Evolutionary conservation across 2,888 invertebrate species (phyloP).

Genomic region (Strigamia crassipes): DNA sequence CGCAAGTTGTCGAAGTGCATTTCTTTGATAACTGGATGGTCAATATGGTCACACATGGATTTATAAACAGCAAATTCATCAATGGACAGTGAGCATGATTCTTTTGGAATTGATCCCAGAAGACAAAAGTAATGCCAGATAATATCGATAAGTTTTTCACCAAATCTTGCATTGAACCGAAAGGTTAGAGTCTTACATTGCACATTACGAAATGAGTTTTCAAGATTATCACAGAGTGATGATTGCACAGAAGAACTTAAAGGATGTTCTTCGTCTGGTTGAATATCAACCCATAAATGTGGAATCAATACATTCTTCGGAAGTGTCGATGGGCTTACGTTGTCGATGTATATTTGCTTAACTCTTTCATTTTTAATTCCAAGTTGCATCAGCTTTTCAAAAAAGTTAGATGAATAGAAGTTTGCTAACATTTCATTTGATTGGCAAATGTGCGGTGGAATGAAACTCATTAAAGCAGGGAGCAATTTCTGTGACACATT

Average conservation of each 20-base stretch:
- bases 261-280: neutral
- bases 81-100: neutral
- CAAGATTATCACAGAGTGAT: neutral
- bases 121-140: neutral
- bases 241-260: neutral
- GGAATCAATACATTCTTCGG: neutral
- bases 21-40: neutral
- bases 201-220: neutral
- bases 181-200: neutral
- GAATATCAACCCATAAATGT: neutral
- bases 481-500: neutral
- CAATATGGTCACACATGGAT: neutral
- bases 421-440: neutral
- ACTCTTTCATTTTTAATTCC: neutral
- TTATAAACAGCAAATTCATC: neutral
- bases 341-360: neutral
- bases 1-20: neutral
- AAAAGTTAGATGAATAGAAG: neutral
- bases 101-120: neutral
- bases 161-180: neutral
- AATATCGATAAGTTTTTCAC: neutral
- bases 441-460: neutral
- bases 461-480: neutral
- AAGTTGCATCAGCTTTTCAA: neutral
- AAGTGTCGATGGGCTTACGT: neutral